Evolutionary conservation across 2,113 vertebrate genomes (phyloP), one percentile per base, ranked within the genome.

Genomic region (Neodon shergylaensis): DNA sequence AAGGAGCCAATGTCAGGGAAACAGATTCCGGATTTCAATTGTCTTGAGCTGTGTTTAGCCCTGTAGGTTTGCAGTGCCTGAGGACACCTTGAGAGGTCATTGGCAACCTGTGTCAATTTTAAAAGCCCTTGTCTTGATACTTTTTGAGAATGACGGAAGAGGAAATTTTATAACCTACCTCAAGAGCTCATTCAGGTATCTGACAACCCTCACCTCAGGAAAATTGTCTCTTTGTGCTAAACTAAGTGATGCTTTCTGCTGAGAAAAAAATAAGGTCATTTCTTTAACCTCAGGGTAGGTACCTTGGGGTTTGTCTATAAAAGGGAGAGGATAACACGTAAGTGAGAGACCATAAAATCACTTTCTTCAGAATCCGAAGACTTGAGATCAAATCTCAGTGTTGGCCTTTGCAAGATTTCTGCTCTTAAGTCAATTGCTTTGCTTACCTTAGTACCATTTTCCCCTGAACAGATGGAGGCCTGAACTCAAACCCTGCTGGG

Each of bases 121-220:
- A 66, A 83, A 96, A 94, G 9, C 42, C 89, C 74, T 94, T 77
- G 42, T 92, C 65, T 77, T 0, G 0, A 73, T 85, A 91, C 89
- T 88, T 96, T 97, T 93, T 70, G 52, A 95, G 63, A 94, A 68
- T 74, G 84, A 94, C 1, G 1, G 72, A 88, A 94, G 39, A 95
- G 85, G 81, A 82, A 74, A 94, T 82, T 85, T 90, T 88, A 95
- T 90, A 92, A 74, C 68, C n/a, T 81, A 33, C 47, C n/a, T 61
- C 7, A 73, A 97, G 90, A 94, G 84, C 72, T 86, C 72, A 63
- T 92, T 94, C 70, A 58, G 22, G 61, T 94, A 26, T 90, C 88
- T 26, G 2, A 82, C 47, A 88, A 58, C 11, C 17, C 85, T 95
- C 52, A 78, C 52, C 88, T 92, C 28, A 85, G 88, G 52, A 96